Percentiles rank a stretch among this genome's conserved stretches.
Conservation (phyloP, 2,113 vertebrate genomes). For the Callocephalon fimbriatum region DNA sequence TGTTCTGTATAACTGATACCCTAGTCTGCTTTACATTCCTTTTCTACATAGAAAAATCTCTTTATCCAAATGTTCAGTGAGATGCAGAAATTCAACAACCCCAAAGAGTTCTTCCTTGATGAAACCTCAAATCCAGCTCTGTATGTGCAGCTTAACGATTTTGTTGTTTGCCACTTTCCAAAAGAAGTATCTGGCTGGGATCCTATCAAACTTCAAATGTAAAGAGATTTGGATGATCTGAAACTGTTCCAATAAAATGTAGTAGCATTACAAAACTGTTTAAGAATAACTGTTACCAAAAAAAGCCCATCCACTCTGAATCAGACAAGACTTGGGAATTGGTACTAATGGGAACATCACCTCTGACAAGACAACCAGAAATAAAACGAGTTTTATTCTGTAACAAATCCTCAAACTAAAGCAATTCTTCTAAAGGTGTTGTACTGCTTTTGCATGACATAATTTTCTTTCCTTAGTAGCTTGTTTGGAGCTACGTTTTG, state of each 20-base stretch:
- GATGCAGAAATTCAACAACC: not conserved
- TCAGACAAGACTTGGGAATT: not conserved
- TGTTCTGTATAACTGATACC: not conserved
- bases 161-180: not conserved
- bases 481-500: not conserved
- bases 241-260: not conserved
- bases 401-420: not conserved
- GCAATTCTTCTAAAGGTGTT: not conserved
- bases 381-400: not conserved
- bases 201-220: not conserved
- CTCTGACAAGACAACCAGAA: not conserved
- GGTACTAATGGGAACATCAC: not conserved
- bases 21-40: not conserved
- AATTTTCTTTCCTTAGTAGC: not conserved
- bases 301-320: not conserved
- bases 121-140: not conserved
- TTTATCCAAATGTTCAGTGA: not conserved
- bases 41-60: not conserved
- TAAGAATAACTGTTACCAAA: not conserved
- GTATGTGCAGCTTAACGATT: not conserved
- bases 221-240: not conserved
- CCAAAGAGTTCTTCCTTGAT: not conserved
- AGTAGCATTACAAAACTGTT: not conserved
- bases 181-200: not conserved
- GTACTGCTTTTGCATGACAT: not conserved